Base-by-base conservation (phyloP, 2,888 invertebrate genomes). In the Apocheima hispidaria region DNA sequence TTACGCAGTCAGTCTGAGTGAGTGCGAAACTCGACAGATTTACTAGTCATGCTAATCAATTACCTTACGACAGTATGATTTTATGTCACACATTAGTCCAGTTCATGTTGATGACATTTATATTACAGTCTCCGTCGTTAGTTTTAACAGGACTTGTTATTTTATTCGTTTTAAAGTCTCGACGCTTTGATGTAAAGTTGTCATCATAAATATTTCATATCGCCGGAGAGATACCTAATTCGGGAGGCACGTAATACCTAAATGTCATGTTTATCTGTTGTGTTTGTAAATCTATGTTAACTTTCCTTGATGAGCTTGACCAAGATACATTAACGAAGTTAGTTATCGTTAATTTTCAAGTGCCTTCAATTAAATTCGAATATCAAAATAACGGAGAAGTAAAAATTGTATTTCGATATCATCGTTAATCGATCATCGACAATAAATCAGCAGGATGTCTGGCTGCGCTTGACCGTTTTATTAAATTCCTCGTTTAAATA, bases 401-500 rank as follows among this genome's bases (percentile, higher is more conserved):
- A 21, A 49, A 35, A 49, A 14, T 48, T 6, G 6, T 16, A 38
- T 50, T 35, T 38, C 16, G 14, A 10, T 51, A 61, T 61, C 51
- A 55, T 56, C 43, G 14, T 23, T 36, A 41, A 60, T 60, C 52
- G 35, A 55, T 68, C 72, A 44, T 57, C 43, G 33, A 51, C 56
- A 73, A 84, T 87, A 88, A 87, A 86, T 87, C 84, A 82, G 71
- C 72, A 74, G 69, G 61, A 65, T 71, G 73, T 70, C 70, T 70
- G 70, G 69, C 63, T 74, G 68, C 63, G 68, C 69, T 78, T 78
- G 80, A 82, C 78, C 80, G 77, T 85, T 87, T 87, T 87, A 90
- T 87, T 87, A 85, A 88, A 89, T 88, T 87, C 83, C 75, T 44
- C 81, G 84, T 84, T 86, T 83, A 87, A 87, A 87, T 81, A 81